These are phyloP conservation scores for Trachymyrmex septentrionalis DNA, from an alignment of 1,140 invertebrate genomes.

Conservation along the genomic window DNA sequence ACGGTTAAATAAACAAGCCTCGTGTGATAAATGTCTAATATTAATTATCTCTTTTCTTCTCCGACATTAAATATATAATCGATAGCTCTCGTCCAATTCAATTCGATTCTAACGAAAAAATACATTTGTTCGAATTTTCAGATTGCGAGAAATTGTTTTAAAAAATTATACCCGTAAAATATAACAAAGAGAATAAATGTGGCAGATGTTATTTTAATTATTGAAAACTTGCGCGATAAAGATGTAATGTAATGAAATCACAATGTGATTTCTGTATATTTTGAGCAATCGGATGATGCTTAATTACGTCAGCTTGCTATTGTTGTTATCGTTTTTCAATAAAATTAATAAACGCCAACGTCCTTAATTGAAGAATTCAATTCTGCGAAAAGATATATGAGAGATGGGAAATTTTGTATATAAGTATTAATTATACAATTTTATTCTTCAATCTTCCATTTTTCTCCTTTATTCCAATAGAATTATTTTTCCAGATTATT, in stretches of 20 bases:
- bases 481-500: slow-evolving; percentile 39
- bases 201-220: slow-evolving; percentile 11
- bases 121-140: not conserved
- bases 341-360: slow-evolving; percentile 27
- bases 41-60: not conserved
- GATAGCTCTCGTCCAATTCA: not conserved
- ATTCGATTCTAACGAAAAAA: not conserved
- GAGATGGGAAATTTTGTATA: slow-evolving; percentile 5
- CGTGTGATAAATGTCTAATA: not conserved
- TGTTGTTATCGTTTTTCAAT: slow-evolving; percentile 42
- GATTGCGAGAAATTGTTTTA: not conserved
- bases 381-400: not conserved
- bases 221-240: not conserved
- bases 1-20: slow-evolving; percentile 11
- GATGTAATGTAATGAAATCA: not conserved
- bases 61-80: not conserved
- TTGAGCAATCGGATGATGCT: slow-evolving; percentile 14
- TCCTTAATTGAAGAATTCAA: slow-evolving; percentile 41
- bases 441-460: slow-evolving; percentile 21
- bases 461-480: not conserved
- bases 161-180: not conserved
- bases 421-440: slow-evolving; percentile 45
- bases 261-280: not conserved
- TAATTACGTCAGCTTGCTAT: slow-evolving; percentile 28
- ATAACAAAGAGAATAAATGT: not conserved